These are phyloP conservation scores for Pachycephala philippinensis DNA, from an alignment of 2,113 vertebrate genomes.

Conservation along the genomic window DNA sequence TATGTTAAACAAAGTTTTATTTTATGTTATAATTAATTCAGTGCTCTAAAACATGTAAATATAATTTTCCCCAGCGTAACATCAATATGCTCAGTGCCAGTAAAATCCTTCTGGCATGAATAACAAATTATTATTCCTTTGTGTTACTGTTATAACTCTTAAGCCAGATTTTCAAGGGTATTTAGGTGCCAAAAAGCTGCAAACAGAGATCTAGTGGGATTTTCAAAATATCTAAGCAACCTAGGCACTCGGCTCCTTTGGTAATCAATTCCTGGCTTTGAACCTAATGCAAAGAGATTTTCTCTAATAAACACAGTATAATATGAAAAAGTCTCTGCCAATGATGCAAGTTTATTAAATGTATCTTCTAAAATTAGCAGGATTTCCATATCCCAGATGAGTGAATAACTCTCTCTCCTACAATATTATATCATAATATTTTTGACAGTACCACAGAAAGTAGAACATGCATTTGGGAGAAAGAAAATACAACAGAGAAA, in stretches of 20 bases:
- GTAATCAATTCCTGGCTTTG: constrained; percentile 27
- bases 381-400: constrained; percentile 1
- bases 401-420: neutral
- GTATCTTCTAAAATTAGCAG: neutral
- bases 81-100: constrained; percentile 28
- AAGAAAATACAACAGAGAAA: neutral
- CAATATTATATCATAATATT: neutral
- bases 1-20: constrained; percentile 42
- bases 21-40: constrained; percentile 45
- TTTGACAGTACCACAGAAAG: neutral
- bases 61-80: neutral
- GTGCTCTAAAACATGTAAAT: constrained; percentile 41
- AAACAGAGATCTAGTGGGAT: neutral
- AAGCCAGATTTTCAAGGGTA: neutral
- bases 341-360: neutral
- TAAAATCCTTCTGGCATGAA: constrained; percentile 46
- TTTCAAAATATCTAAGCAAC: constrained; percentile 11
- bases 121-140: constrained; percentile 19
- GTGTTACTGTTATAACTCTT: neutral
- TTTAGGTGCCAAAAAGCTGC: constrained; percentile 9
- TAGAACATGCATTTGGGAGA: neutral
- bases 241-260: neutral
- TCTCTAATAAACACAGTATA: neutral
- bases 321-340: neutral
- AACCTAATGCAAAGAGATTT: constrained; percentile 25